Base-by-base conservation (phyloP, 1,140 invertebrate genomes). In the Mamestra configurata region DNA sequence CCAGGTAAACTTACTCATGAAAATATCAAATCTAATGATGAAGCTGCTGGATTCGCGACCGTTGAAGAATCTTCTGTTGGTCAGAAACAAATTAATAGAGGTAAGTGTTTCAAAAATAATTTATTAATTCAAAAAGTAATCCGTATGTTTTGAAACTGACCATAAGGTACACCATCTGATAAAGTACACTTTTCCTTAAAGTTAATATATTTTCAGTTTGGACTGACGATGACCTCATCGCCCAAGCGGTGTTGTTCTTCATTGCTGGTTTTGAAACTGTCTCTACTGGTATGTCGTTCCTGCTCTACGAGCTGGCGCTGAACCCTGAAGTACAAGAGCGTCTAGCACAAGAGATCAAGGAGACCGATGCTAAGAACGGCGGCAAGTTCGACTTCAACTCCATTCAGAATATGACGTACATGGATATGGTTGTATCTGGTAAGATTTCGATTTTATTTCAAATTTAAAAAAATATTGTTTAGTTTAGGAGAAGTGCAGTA, bases 221-320 rank as follows among this genome's bases (percentile, higher is more conserved):
- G 81, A 86, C 93, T n/a, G 95, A 95, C 18, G 95, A 95, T 59
- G 92, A 92, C 68, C 94, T 97, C 43, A 94, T 96, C 0, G 95
- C 96, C 1, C 96, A 97, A 88, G 96, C 96, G 0, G 95, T 96
- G 22, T 91, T 96, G 0, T 97, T 97, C 84, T 96, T 97, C 70
- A 90, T 96, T 0, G 97, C 97, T 61, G 97, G 97, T 13, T 97
- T 96, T 78, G 97, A 98, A 86, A 97, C 97, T 0, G 96, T 97
- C 0, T 92, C 95, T 0, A 87, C 84, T 0, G 66, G 85, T 0
- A 91, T 95, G 88, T 84, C 87, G 11, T 95, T 94, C 68, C 24
- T 94, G 1, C 79, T 96, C 0, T 96, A 96, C 82, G 95, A 96
- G 78, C 84, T 97, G 75, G 96, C 96, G 0, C 78, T 95, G 1